Evolutionary conservation across 2,797 vertebrate species (phyloP).

Genomic region (Sebastes itinus): DNA sequence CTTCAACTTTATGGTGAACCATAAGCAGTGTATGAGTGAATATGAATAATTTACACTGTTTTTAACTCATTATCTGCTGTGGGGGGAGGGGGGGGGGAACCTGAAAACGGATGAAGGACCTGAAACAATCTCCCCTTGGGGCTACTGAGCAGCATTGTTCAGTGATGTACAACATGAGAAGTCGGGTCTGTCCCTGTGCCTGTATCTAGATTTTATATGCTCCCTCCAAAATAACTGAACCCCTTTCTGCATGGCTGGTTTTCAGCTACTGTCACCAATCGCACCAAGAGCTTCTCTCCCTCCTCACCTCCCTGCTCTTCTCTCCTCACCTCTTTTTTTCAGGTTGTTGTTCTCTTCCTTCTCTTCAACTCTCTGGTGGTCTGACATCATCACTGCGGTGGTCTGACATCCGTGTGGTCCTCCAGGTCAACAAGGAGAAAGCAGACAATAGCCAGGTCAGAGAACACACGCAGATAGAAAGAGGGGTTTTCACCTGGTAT

Average conservation of each 20-base stretch:
- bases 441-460: constrained; percentile 29
- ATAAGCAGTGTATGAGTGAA: neutral
- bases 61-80: neutral
- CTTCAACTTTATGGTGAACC: neutral
- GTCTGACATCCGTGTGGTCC: constrained; percentile 61
- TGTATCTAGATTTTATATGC: constrained; percentile 6
- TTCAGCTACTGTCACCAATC: neutral
- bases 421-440: constrained; percentile 31
- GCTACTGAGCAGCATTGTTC: constrained; percentile 4
- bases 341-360: neutral
- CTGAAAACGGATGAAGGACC: neutral
- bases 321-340: neutral
- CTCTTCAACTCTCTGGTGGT: constrained; percentile 57
- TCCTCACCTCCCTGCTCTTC: constrained; percentile 2
- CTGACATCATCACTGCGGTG: constrained; percentile 44
- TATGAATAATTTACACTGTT: neutral
- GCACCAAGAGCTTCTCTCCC: neutral
- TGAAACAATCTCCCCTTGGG: neutral
- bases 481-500: constrained; percentile 36
- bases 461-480: constrained; percentile 21
- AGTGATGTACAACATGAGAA: constrained; percentile 4
- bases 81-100: neutral
- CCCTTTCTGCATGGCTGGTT: constrained; percentile 6
- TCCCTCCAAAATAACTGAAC: neutral
- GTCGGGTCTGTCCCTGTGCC: constrained; percentile 30